These are phyloP conservation scores for Cartodere bifasciata DNA, from an alignment of 2,888 invertebrate genomes.

Conservation along the genomic window DNA sequence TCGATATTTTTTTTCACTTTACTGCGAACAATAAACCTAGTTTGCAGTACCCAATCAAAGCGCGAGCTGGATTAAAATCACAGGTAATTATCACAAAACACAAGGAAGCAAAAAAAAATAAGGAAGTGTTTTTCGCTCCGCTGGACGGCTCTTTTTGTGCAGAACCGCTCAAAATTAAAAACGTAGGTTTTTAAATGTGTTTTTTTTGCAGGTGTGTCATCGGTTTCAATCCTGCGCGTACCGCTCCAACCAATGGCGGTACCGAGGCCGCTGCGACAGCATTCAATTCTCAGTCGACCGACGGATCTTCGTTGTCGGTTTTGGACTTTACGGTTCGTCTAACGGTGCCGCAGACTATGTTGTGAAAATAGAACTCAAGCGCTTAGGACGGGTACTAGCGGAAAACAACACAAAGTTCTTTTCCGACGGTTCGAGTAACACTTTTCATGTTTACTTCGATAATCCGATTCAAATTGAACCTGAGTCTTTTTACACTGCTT, in stretches of 20 bases:
- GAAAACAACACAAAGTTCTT: conserved; percentile 90
- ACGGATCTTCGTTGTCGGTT: conserved; percentile 89
- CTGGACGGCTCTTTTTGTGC: too few species aligned
- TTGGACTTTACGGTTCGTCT: conserved; percentile 91
- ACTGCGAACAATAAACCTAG: conserved; percentile 80
- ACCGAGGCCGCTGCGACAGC: conserved; percentile 89
- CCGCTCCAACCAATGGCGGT: conserved; percentile 94
- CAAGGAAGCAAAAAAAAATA: too few species aligned
- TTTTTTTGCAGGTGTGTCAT: conserved; percentile 65
- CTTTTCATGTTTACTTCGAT: conserved; percentile 80
- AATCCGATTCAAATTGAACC: conserved; percentile 85
- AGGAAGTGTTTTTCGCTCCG: too few species aligned
- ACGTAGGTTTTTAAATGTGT: too few species aligned
- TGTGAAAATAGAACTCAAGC: conserved; percentile 87
- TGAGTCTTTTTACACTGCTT: conserved; percentile 88
- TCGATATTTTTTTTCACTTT: conserved; percentile 89
- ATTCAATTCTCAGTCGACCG: conserved; percentile 95
- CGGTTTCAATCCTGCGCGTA: conserved; percentile 94
- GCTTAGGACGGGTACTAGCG: conserved; percentile 75
- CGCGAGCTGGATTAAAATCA: conserved; percentile 78
- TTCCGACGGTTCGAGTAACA: conserved; percentile 92
- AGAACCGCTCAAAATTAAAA: too few species aligned
- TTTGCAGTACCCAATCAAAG: conserved; percentile 69
- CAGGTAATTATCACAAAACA: conserved; percentile 46
- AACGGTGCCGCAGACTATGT: conserved; percentile 92